Evolutionary conservation across 2,113 vertebrate genomes (phyloP), one percentile per base, ranked within the genome.

Genomic region (Albula glossodonta): DNA sequence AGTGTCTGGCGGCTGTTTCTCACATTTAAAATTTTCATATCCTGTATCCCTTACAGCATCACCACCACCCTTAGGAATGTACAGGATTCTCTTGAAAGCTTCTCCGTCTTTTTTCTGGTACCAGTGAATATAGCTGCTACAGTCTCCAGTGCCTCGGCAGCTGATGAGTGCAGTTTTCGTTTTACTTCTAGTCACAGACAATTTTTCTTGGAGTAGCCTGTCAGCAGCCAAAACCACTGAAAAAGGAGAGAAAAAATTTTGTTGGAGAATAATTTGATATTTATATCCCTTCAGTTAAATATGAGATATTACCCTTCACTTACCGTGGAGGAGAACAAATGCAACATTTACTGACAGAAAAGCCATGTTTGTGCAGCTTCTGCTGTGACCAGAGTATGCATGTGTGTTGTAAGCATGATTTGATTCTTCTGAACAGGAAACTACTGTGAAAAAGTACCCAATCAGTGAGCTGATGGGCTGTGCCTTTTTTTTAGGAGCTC

Each of bases 41-140:
- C 53, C 53, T 1, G 53, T 7, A 56, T 70, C 4, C 19, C n/a
- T 70, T 70, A 70, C 63, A 2, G 19, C 12, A n/a, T 3, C 4
- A 7, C 63, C 22, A 19, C 70, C 70, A 31, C 7, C 2, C 10
- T 0, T 3, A 22, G 0, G 0, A 74, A 87, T 86, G 80, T 78
- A 83, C 12, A 88, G 83, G 5, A 90, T 77, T 53, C 86, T 83
- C 41, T 52, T 83, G 2, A 87, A 84, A 56, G 83, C 31, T 86
- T 70, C 60, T 13, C 86, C 80, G 0, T 87, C 82, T 86, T 60
- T 91, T 53, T 88, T 63, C 82, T 91, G 90, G 80, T 91, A 91
- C 90, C 90, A 91, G 8, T 81, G 86, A 60, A 91, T 13, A 31
- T 74, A 25, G 2, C 22, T 0, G 2, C 70, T 48, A 79, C 86